Percentiles rank a stretch among this genome's conserved stretches.
These are phyloP conservation scores for Cryptomyrus ogoouensis DNA, from an alignment of 2,113 vertebrate species.

Conservation along the genomic window DNA sequence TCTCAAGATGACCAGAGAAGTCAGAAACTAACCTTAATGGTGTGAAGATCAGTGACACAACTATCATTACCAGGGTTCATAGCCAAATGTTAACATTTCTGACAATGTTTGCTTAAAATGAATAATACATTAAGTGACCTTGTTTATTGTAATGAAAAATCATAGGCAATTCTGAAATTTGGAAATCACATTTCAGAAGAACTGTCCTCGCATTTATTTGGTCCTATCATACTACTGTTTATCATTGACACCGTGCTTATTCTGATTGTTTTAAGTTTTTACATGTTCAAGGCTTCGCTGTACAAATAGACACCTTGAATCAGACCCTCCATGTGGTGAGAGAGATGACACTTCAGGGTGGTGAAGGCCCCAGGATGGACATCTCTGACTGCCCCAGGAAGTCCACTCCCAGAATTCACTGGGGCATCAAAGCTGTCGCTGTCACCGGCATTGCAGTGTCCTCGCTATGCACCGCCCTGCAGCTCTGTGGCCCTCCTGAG, in stretches of 20 bases:
- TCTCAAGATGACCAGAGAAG: neutral
- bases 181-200: neutral
- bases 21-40: neutral
- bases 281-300: neutral
- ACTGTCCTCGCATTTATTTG: neutral
- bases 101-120: neutral
- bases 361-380: neutral
- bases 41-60: neutral
- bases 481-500: constrained; percentile 91
- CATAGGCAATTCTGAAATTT: neutral
- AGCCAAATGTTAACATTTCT: neutral
- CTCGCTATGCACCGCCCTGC: constrained; percentile 74
- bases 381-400: neutral
- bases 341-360: neutral
- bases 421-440: constrained; percentile 21
- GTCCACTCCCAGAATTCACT: constrained; percentile 35
- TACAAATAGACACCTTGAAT: neutral
- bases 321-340: neutral
- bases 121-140: neutral
- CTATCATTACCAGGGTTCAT: neutral
- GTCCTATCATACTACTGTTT: neutral
- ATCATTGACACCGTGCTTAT: neutral
- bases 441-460: constrained; percentile 25
- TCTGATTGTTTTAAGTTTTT: neutral
- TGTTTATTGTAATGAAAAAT: neutral